A percentile compares a stretch with the other conserved stretches of the same genome.
Evolutionary conservation across 2,797 vertebrate genomes (phyloP).

Genomic region (Podarcis siculus): DNA sequence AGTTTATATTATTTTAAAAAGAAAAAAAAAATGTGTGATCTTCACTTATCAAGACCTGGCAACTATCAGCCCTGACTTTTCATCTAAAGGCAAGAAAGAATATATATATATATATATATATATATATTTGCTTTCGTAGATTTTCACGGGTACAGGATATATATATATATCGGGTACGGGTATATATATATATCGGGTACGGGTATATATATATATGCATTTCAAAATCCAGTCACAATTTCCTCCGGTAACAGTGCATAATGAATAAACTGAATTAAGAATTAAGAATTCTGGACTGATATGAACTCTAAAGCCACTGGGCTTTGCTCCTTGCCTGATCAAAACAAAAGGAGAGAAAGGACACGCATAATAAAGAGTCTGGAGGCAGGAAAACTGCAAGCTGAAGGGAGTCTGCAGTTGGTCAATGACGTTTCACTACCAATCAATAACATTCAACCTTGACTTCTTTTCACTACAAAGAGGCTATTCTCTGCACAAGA

Average conservation of each 20-base stretch:
- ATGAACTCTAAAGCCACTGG: not conserved
- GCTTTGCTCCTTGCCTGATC: not conserved
- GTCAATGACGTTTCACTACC: not conserved
- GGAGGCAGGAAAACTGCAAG: not conserved
- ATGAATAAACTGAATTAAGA: constrained; percentile 21
- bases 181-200: not conserved
- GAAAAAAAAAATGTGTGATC: not conserved
- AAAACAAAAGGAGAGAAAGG: no score
- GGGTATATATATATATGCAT: not conserved
- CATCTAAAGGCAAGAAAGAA: constrained; percentile 21
- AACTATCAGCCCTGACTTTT: not conserved
- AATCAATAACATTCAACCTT: constrained; percentile 11
- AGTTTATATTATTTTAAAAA: not conserved
- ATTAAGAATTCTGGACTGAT: not conserved
- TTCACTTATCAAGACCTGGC: not conserved
- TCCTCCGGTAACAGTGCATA: not conserved
- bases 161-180: no score
- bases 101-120: not conserved
- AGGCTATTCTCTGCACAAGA: not conserved
- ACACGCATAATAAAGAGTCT: no score
- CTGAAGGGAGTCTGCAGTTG: not conserved
- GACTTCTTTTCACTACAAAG: not conserved
- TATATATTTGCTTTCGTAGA: no score
- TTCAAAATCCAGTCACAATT: constrained; percentile 22
- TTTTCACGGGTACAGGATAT: no score